phyloP scores from a whole-genome alignment of 1,140 invertebrate genomes.

The Chrysopa pallens region DNA sequence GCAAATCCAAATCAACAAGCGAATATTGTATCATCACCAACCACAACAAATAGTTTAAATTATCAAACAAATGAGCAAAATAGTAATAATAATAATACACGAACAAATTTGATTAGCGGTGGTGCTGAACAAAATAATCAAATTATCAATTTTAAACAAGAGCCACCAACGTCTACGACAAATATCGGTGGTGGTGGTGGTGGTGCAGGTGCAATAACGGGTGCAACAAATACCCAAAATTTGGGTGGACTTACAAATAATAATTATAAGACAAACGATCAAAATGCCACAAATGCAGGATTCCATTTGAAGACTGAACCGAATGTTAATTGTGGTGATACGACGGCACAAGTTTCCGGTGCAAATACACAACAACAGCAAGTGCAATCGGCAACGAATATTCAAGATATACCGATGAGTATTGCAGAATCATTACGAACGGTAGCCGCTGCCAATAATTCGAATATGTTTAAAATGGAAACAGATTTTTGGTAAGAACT shows the following conservation, averaged over 20 bases:
- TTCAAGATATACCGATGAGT: not conserved
- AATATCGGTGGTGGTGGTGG: not conserved
- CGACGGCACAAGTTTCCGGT: not conserved
- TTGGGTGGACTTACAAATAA: not conserved
- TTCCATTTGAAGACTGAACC: not conserved
- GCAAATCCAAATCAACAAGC: too few species aligned
- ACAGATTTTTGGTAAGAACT: not conserved
- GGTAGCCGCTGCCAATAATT: not conserved
- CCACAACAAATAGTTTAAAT: too few species aligned
- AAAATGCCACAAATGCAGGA: not conserved
- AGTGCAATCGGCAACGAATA: too few species aligned
- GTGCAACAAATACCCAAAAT: too few species aligned
- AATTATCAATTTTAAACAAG: not conserved
- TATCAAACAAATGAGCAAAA: too few species aligned
- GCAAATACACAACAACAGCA: not conserved
- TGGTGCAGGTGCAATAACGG: not conserved
- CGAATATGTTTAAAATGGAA: not conserved
- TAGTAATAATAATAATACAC: too few species aligned
- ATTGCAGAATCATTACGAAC: not conserved
- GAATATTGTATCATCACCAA: too few species aligned
- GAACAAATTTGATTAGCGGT: not conserved
- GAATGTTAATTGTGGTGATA: not conserved
- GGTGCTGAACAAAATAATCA: not conserved
- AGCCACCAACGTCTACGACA: not conserved
- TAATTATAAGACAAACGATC: not conserved